These are phyloP conservation scores for Ctenoplectra terminalis DNA, from an alignment of 1,140 invertebrate species.

Conservation along the genomic window DNA sequence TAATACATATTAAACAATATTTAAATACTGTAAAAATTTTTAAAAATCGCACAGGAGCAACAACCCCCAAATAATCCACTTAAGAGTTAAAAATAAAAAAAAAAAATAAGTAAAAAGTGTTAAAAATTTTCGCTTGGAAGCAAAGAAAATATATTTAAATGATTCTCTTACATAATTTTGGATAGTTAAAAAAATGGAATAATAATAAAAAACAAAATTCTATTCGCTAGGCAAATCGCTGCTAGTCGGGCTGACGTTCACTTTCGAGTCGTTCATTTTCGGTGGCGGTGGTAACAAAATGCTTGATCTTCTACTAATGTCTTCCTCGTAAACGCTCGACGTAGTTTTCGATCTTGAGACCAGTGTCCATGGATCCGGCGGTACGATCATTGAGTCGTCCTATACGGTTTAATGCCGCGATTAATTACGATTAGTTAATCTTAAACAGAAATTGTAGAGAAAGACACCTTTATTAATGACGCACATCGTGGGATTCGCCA, in stretches of 20 bases:
- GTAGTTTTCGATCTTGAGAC: conserved; percentile 72
- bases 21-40: too few relatives aligned
- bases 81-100: too few relatives aligned
- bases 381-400: conserved; percentile 66
- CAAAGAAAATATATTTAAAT: too few relatives aligned
- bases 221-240: conserved; percentile 76
- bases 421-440: conserved; percentile 55
- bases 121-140: too few relatives aligned
- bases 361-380: conserved; percentile 74
- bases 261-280: conserved; percentile 65
- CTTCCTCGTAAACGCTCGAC: conserved; percentile 73
- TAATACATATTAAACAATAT: too few relatives aligned
- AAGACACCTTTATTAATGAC: conserved; percentile 46
- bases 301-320: conserved; percentile 73
- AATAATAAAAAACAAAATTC: background rate
- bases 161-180: too few relatives aligned
- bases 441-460: conserved; percentile 51
- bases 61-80: too few relatives aligned
- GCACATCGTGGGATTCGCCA: conserved; percentile 4
- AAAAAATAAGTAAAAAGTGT: too few relatives aligned
- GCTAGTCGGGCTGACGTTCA: conserved; percentile 74
- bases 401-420: conserved; percentile 57
- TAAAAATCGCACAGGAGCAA: too few relatives aligned
- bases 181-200: too few relatives aligned
- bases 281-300: conserved; percentile 70